Conservation (phyloP, 2,113 vertebrate species). For the Elephas maximus region DNA sequence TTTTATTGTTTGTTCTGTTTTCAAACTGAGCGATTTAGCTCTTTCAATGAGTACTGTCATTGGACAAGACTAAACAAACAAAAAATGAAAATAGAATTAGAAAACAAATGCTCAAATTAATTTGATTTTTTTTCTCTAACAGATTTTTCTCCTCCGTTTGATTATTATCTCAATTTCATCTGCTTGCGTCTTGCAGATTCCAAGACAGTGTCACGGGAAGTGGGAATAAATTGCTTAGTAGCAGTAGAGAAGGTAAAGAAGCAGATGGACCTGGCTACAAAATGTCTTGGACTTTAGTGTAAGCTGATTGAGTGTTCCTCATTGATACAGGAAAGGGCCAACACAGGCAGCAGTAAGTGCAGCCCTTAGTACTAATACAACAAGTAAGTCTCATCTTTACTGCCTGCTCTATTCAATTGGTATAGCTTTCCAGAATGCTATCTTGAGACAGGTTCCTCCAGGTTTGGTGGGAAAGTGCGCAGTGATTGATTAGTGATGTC, state of each 20-base stretch:
- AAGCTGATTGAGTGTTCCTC: neutral
- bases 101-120: neutral
- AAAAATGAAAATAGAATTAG: slow-evolving; percentile 8
- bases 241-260: neutral
- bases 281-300: neutral
- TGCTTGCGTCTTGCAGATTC: neutral
- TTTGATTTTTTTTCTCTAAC: neutral
- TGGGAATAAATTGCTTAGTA: neutral
- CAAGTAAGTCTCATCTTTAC: neutral
- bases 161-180: neutral
- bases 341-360: neutral
- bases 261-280: neutral
- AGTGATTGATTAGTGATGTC: neutral
- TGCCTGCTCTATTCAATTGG: neutral
- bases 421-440: neutral
- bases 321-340: neutral
- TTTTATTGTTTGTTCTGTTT: slow-evolving; percentile 53
- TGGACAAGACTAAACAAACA: neutral
- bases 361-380: neutral
- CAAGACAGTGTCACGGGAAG: neutral
- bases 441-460: neutral
- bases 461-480: neutral
- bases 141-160: neutral
- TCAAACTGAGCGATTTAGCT: neutral
- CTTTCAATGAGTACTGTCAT: neutral